These are phyloP conservation scores for Agriopis marginaria DNA, from an alignment of 2,888 invertebrate species.

Conservation along the genomic window DNA sequence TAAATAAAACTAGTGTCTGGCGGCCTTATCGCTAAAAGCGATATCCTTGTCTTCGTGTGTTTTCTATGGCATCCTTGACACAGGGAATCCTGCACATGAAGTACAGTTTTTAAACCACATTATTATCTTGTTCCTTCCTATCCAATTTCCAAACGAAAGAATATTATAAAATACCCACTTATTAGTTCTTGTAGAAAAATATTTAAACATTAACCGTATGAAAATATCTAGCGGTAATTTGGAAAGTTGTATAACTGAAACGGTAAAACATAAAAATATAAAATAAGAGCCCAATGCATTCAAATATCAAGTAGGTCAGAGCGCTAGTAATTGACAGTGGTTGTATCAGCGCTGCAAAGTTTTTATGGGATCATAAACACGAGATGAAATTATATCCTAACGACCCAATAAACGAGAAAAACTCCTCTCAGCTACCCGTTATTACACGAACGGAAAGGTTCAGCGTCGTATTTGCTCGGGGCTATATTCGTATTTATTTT, in stretches of 20 bases:
- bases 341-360: slow-evolving; percentile 79
- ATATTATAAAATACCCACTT: too few relatives aligned
- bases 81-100: too few relatives aligned
- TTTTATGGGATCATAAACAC: slow-evolving; percentile 82
- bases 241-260: slow-evolving; percentile 19
- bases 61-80: too few relatives aligned
- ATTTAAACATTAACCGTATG: slow-evolving; percentile 1
- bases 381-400: slow-evolving; percentile 85
- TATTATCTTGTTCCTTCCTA: too few relatives aligned
- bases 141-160: too few relatives aligned
- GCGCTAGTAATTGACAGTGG: slow-evolving; percentile 73
- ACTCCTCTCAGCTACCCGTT: slow-evolving; percentile 75
- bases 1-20: too few relatives aligned
- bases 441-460: slow-evolving; percentile 74
- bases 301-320: slow-evolving; percentile 52
- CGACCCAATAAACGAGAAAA: slow-evolving; percentile 83
- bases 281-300: slow-evolving; percentile 22
- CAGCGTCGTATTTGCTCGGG: slow-evolving; percentile 61
- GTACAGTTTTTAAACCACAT: too few relatives aligned
- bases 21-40: too few relatives aligned
- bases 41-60: too few relatives aligned
- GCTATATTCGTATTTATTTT: slow-evolving; percentile 63
- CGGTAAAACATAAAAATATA: slow-evolving; percentile 20
- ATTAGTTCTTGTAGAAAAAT: not conserved
- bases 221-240: not conserved